Conservation (phyloP, 2,888 invertebrate species). For the Carabus problematicus region DNA sequence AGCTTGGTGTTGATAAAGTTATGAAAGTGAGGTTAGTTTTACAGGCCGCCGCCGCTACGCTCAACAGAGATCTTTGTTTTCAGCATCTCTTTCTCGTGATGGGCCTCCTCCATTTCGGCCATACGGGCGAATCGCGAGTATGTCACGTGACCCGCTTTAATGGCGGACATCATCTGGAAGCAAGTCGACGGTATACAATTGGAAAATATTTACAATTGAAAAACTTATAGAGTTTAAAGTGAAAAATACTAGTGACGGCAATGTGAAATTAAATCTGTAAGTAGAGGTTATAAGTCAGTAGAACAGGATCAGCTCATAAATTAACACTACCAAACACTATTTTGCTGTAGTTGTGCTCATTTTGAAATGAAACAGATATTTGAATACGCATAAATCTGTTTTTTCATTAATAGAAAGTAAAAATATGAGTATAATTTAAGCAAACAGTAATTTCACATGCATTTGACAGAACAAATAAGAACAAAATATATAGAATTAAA, state of each 20-base stretch:
- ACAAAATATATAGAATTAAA: conserved; percentile 15
- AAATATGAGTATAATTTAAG: conserved; percentile 16
- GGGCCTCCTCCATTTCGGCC: conserved; percentile 89
- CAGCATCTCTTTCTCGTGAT: conserved; percentile 77
- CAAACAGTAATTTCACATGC: not conserved
- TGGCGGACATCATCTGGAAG: conserved; percentile 95
- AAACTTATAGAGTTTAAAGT: conserved; percentile 4
- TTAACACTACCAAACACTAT: not conserved
- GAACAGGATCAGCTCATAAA: conserved; percentile 21
- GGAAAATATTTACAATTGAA: conserved; percentile 9
- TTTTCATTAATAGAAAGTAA: too few species aligned
- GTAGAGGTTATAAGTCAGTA: not conserved
- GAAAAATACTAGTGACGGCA: too few species aligned
- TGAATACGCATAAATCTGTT: too few species aligned
- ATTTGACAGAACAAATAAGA: not conserved
- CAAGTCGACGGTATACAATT: conserved; percentile 45
- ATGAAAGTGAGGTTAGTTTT: conserved; percentile 54
- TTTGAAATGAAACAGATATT: too few species aligned
- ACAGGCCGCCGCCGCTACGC: conserved; percentile 94
- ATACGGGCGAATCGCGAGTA: conserved; percentile 95
- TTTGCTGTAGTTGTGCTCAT: too few species aligned
- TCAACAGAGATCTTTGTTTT: conserved; percentile 84
- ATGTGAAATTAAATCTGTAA: conserved; percentile 23
- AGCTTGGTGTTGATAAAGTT: conserved; percentile 11
- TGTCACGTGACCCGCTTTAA: conserved; percentile 94